Evolutionary conservation across 2,888 invertebrate species (phyloP).

Genomic region (Loripinus fragilis): DNA sequence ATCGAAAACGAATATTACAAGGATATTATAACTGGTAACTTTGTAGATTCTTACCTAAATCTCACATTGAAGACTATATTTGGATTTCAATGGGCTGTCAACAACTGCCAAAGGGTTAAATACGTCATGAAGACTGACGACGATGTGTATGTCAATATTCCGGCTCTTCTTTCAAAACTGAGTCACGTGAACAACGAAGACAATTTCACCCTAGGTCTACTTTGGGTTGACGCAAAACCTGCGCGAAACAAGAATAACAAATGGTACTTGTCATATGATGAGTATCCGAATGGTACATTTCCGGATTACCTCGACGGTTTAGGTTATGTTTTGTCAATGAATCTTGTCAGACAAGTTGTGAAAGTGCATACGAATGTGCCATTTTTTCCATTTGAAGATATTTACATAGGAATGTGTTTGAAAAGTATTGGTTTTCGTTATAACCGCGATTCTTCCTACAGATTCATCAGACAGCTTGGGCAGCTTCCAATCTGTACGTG

Average conservation of each 20-base stretch:
- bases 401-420: background rate
- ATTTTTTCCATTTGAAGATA: background rate
- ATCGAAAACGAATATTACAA: background rate
- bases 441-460: background rate
- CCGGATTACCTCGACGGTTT: background rate
- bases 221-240: background rate
- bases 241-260: background rate
- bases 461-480: background rate
- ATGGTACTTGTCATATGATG: slow-evolving; percentile 6
- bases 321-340: slow-evolving; percentile 3
- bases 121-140: slow-evolving; percentile 4
- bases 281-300: background rate
- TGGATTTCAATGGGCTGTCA: background rate
- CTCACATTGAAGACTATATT: background rate
- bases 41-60: background rate
- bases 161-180: background rate
- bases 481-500: background rate
- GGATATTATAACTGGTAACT: background rate
- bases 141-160: slow-evolving; percentile 10
- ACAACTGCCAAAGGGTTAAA: background rate
- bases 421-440: background rate
- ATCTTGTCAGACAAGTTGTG: background rate
- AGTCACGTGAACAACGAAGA: background rate
- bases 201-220: background rate
- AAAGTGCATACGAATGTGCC: background rate